phyloP scores from a whole-genome alignment of 2,797 vertebrate genomes.

The Denticeps clupeoides region DNA sequence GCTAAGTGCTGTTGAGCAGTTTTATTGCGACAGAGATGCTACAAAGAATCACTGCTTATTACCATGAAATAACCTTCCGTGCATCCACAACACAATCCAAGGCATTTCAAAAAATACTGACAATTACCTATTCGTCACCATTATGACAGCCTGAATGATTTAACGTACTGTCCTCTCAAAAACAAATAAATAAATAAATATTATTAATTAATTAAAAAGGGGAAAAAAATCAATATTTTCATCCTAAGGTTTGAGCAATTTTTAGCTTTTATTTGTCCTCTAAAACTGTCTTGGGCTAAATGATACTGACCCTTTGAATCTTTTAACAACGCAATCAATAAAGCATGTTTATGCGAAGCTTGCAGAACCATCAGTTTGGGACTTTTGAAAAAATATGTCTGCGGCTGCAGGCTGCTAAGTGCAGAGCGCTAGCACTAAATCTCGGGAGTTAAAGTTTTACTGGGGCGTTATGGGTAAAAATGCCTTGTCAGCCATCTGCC shows the following conservation, averaged over 20 bases:
- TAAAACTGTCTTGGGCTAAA: conserved; percentile 91
- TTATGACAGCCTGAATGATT: conserved; percentile 63
- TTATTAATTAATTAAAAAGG: conserved; percentile 24
- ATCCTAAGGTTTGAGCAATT: conserved; percentile 53
- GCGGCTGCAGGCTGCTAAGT: conserved; percentile 95
- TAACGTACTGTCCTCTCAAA: conserved; percentile 42
- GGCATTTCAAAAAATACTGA: conserved; percentile 40
- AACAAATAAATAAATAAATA: conserved; percentile 57
- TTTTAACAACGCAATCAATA: conserved; percentile 98
- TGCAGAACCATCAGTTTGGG: conserved; percentile 97
- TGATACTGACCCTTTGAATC: conserved; percentile 95
- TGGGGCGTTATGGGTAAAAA: conserved; percentile 98
- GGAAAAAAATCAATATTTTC: conserved; percentile 56
- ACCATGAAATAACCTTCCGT: too few relatives aligned
- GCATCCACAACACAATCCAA: background rate
- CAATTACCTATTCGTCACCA: conserved; percentile 54
- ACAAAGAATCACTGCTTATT: too few relatives aligned
- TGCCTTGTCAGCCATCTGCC: conserved; percentile 99
- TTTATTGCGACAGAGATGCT: background rate
- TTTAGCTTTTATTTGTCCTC: conserved; percentile 75
- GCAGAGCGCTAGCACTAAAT: conserved; percentile 90
- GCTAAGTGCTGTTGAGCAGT: background rate
- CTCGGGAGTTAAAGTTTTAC: conserved; percentile 99
- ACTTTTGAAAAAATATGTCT: conserved; percentile 90
- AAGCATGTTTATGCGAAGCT: conserved; percentile 95